Conservation (phyloP, 2,888 invertebrate genomes). For the Fissipunctia ypsillon region DNA sequence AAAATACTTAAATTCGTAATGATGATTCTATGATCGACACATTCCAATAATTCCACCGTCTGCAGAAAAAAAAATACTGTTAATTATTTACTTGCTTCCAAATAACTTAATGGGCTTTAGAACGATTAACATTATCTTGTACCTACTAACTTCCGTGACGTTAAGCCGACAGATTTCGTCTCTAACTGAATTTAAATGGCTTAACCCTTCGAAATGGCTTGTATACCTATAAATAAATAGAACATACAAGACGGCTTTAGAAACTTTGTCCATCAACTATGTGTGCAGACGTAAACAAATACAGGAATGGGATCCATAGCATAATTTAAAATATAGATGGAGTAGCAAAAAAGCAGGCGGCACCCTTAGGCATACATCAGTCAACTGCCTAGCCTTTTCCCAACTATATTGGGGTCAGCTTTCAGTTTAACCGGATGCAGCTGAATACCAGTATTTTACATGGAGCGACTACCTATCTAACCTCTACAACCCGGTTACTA, state of each 20-base stretch:
- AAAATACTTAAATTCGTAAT: background rate
- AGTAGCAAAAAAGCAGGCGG: background rate
- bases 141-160: conserved; percentile 29
- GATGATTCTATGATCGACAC: background rate
- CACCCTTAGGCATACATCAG: background rate
- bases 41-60: background rate
- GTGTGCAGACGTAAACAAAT: background rate
- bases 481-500: too few relatives aligned
- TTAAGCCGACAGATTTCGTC: conserved; percentile 12
- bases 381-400: too few relatives aligned
- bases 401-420: too few relatives aligned
- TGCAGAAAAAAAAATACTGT: background rate
- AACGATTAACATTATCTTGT: conserved; percentile 19
- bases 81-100: conserved; percentile 22
- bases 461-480: too few relatives aligned
- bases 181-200: conserved; percentile 20
- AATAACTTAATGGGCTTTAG: conserved; percentile 10
- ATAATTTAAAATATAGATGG: background rate
- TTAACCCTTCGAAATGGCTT: background rate
- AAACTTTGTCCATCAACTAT: background rate
- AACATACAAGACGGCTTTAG: background rate
- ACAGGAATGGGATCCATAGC: background rate
- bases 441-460: too few relatives aligned
- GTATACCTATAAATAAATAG: too few relatives aligned
- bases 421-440: too few relatives aligned